Percentiles rank a stretch among this genome's conserved stretches.
Evolutionary conservation across 2,797 vertebrate genomes (phyloP).

Genomic region (Myotis planiceps): DNA sequence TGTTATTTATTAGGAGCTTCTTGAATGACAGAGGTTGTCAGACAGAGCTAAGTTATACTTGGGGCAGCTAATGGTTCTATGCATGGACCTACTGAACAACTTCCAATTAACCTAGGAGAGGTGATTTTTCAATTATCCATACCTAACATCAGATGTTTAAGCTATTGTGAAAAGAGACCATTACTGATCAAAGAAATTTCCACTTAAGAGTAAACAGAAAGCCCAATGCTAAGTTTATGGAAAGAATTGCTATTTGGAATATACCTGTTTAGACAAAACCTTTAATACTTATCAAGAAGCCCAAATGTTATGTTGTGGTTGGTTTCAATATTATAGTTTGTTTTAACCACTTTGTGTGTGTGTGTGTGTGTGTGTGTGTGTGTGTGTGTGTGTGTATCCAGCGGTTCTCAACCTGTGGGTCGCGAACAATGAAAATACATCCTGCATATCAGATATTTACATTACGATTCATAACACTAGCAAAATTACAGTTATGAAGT

Average conservation of each 20-base stretch:
- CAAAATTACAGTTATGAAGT: no score
- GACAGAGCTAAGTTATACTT: background rate
- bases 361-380: conserved; percentile 67
- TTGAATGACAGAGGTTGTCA: background rate
- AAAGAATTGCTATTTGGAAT: conserved; percentile 30
- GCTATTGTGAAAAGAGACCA: background rate
- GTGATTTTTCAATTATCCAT: background rate
- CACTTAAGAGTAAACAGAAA: background rate
- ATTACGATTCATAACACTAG: no score
- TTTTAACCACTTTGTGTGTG: conserved; percentile 68
- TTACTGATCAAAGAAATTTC: background rate
- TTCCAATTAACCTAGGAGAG: background rate
- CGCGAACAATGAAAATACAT: no score
- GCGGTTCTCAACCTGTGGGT: no score
- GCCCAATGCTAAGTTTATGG: background rate
- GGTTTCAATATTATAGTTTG: conserved; percentile 79
- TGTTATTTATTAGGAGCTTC: background rate
- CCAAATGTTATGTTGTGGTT: conserved; percentile 71
- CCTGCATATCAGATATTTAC: no score
- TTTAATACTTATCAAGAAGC: conserved; percentile 71
- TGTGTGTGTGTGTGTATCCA: conserved; percentile 64
- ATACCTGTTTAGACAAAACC: background rate
- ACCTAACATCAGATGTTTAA: background rate
- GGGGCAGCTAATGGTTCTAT: background rate
- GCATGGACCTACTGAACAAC: background rate